These are phyloP conservation scores for Phycodurus eques DNA, from an alignment of 2,113 vertebrate genomes.

Conservation along the genomic window DNA sequence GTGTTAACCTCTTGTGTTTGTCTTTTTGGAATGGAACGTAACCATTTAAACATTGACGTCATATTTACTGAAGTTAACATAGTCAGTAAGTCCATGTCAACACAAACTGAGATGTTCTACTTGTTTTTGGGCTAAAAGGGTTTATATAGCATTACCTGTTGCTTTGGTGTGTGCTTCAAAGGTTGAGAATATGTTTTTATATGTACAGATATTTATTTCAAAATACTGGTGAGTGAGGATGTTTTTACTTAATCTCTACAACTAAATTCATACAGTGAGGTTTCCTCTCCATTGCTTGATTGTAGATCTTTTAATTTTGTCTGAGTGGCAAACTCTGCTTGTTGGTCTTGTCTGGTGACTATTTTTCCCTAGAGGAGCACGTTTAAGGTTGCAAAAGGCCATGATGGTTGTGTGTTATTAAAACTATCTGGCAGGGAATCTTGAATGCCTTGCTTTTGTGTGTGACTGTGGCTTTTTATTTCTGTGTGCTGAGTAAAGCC, in stretches of 20 bases:
- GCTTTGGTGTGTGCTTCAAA: background rate
- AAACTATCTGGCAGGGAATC: constrained; percentile 42
- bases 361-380: constrained; percentile 23
- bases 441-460: constrained; percentile 67
- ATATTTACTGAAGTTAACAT: no score
- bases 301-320: background rate
- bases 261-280: background rate
- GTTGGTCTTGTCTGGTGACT: constrained; percentile 9
- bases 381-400: constrained; percentile 42
- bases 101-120: no score
- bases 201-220: no score
- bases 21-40: background rate
- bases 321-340: background rate
- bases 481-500: constrained; percentile 33
- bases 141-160: background rate
- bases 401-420: constrained; percentile 47
- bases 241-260: no score
- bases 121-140: no score
- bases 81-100: no score
- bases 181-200: background rate
- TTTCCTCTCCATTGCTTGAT: background rate
- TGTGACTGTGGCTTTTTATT: constrained; percentile 49
- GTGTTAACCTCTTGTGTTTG: background rate
- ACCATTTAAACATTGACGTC: background rate
- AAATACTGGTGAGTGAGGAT: no score